Base-by-base conservation (phyloP, 2,797 vertebrate species). In the Sebastes oblongus region DNA sequence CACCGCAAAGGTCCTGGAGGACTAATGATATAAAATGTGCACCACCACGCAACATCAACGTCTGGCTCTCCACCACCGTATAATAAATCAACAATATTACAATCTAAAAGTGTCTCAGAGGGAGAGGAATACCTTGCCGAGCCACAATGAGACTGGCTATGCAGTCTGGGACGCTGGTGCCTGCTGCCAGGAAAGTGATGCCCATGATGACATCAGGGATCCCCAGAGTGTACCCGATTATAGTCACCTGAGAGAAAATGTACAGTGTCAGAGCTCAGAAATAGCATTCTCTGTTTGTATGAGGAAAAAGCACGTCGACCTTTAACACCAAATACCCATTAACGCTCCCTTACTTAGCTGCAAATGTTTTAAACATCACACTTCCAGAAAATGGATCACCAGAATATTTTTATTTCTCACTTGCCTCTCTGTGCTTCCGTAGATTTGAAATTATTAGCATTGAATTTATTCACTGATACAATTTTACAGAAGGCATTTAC, bases 161-260 rank as follows among this genome's bases (percentile, higher is more conserved):
- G 94, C 98, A 99, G 95, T 99, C 98, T 22, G 98, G 98, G 50
- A 99, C 98, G 0, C 98, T 99, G 22, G 98, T 99, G 92, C 98
- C 98, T 0, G 98, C 98, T 5, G 98, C 98, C 92, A 99, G 96
- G 93, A 99, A 99, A 52, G 98, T 99, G 92, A 99, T 99, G 77
- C 98, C 98, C 98, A 99, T 99, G 94, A 99, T 99, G 85, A 99
- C 98, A 29, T 99, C 98, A 0, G 98, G 98, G 86, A 99, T 99
- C 82, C 98, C 98, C 50, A 99, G 95, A 4, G 98, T 99, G 91
- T 97, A 99, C 74, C 98, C 98, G 13, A 98, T 97, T 55, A 99
- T 95, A 6, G 98, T 99, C 65, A 99, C 98, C 98, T 99, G 91
- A 58, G 86, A 78, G 68, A 42, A 52, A 52, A 62, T 1, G 68